Percentiles rank a stretch among this genome's conserved stretches.
Evolutionary conservation across 2,888 invertebrate genomes (phyloP).

Genomic region (Anthophora plumipes): DNA sequence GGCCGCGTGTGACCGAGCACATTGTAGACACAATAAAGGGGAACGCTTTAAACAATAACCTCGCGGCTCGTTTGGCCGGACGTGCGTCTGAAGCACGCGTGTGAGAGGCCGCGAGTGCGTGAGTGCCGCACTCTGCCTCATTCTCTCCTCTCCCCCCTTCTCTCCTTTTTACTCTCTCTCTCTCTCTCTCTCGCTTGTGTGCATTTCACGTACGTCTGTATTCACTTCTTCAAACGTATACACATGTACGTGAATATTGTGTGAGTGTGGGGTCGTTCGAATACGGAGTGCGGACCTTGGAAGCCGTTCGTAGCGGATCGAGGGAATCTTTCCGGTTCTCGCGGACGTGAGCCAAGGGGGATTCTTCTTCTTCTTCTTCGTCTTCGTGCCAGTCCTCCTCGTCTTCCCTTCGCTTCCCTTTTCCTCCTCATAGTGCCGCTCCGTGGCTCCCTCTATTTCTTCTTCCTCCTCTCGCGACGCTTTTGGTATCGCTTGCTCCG

Average conservation of each 20-base stretch:
- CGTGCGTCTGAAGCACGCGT: constrained; percentile 70
- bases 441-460: constrained; percentile 7
- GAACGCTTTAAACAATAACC: constrained; percentile 80
- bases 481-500: constrained; percentile 15
- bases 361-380: constrained; percentile 65
- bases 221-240: background rate
- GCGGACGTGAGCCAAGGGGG: constrained; percentile 75
- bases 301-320: constrained; percentile 83
- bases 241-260: background rate
- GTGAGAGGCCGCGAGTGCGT: constrained; percentile 49
- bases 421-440: constrained; percentile 28
- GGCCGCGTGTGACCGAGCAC: constrained; percentile 78
- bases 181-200: background rate
- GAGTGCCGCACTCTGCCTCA: constrained; percentile 13
- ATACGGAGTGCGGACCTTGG: constrained; percentile 79
- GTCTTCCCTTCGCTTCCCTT: constrained; percentile 43
- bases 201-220: background rate
- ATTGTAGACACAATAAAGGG: constrained; percentile 80
- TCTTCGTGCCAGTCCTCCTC: constrained; percentile 57
- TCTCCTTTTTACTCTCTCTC: no score
- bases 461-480: constrained; percentile 9
- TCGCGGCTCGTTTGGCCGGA: constrained; percentile 77
- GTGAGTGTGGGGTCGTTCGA: constrained; percentile 58
- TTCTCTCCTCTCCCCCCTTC: background rate
- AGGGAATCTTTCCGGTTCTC: constrained; percentile 84